Conservation (phyloP, 2,888 invertebrate species). For the Stegophylla sp. region DNA sequence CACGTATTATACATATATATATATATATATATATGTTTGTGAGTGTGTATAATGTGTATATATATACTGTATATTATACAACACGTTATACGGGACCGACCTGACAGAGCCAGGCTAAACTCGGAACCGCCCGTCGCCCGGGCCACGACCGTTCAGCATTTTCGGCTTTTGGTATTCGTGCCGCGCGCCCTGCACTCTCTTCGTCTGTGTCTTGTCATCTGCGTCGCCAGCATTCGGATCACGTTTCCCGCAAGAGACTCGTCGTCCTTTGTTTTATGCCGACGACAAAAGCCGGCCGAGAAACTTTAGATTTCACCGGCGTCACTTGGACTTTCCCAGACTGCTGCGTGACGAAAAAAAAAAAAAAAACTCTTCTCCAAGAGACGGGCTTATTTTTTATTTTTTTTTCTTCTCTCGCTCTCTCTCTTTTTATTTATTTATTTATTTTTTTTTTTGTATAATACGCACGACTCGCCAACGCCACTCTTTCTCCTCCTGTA, state of each 20-base stretch:
- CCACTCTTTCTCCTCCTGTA: too few species aligned
- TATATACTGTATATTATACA: not conserved
- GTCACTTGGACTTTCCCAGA: slow-evolving; percentile 28
- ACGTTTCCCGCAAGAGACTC: slow-evolving; percentile 45
- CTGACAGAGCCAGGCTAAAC: slow-evolving; percentile 12
- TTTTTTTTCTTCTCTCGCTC: too few species aligned
- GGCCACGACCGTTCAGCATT: not conserved
- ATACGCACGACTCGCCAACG: not conserved
- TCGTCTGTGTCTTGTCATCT: too few species aligned
- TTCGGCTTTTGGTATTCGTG: slow-evolving; percentile 53
- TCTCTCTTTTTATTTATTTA: too few species aligned
- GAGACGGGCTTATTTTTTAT: slow-evolving; percentile 30
- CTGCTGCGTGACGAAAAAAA: not conserved
- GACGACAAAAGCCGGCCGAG: slow-evolving; percentile 52
- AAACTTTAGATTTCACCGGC: slow-evolving; percentile 47
- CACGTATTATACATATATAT: too few species aligned
- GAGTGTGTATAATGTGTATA: too few species aligned
- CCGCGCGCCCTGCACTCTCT: slow-evolving; percentile 10
- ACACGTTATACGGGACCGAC: not conserved
- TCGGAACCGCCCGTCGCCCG: not conserved
- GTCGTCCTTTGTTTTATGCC: slow-evolving; percentile 58
- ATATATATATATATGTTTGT: not conserved
- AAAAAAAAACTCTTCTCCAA: not conserved
- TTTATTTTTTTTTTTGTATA: too few species aligned
- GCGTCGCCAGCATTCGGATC: slow-evolving; percentile 46